Evolutionary conservation across 2,797 vertebrate genomes (phyloP).

Genomic region (Tragelaphus oryx): DNA sequence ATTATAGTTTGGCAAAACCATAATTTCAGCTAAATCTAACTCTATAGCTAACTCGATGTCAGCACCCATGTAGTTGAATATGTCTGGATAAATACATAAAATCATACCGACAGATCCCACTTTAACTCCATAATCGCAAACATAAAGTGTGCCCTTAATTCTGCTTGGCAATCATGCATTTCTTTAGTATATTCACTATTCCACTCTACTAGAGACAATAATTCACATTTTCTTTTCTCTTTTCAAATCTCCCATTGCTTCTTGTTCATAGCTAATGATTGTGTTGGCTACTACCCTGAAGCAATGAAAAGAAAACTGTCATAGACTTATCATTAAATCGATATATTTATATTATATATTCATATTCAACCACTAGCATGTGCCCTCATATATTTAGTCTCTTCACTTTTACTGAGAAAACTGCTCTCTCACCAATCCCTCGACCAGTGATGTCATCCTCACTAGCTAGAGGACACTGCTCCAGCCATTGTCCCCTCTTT

Average conservation of each 20-base stretch:
- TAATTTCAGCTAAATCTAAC: not conserved
- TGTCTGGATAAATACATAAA: slow-evolving; percentile 11
- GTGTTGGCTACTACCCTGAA: not conserved
- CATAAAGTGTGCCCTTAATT: not conserved
- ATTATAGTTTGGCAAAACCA: slow-evolving; percentile 25
- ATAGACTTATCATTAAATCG: not conserved
- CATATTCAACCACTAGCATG: not conserved
- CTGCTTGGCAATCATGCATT: not conserved
- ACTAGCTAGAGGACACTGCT: not conserved
- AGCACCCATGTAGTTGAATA: not conserved
- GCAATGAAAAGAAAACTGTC: not conserved
- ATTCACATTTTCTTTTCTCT: slow-evolving; percentile 23
- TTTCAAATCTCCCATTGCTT: not conserved
- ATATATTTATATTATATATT: not conserved
- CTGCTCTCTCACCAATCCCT: not conserved
- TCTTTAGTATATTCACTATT: not conserved
- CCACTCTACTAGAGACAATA: not conserved
- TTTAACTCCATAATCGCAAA: slow-evolving; percentile 8
- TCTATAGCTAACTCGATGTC: not conserved
- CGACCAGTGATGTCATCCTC: not conserved
- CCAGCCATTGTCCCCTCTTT: not conserved
- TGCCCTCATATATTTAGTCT: not conserved
- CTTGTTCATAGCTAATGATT: not conserved
- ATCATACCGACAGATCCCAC: not conserved
- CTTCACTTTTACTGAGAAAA: not conserved